Percentiles rank a stretch among this genome's conserved stretches.
phyloP scores from a whole-genome alignment of 2,797 vertebrate genomes.

The Microcaecilia unicolor region DNA sequence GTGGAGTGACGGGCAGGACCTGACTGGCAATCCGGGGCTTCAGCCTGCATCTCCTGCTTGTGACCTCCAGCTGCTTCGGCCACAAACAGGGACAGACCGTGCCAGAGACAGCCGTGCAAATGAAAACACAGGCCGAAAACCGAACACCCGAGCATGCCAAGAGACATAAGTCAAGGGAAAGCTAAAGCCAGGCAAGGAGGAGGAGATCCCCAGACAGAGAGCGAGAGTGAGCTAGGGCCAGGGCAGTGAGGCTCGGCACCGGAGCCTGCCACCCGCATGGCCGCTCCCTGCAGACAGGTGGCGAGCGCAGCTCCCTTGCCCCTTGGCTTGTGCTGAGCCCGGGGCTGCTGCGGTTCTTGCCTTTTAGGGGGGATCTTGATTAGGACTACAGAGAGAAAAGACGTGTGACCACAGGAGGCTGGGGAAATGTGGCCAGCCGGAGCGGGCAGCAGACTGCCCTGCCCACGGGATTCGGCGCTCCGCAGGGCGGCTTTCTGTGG shows the following conservation, averaged over 20 bases:
- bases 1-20: no score
- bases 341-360: neutral
- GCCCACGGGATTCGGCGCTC: conserved; percentile 83
- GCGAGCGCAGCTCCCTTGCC: conserved; percentile 2
- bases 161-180: neutral
- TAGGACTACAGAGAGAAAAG: conserved; percentile 1
- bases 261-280: conserved; percentile 22
- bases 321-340: neutral
- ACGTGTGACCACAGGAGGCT: conserved; percentile 9
- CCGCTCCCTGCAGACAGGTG: neutral
- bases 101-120: neutral
- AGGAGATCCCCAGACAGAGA: neutral
- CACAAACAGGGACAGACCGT: neutral
- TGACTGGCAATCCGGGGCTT: neutral
- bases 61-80: neutral
- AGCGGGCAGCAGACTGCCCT: conserved; percentile 67
- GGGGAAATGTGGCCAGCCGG: conserved; percentile 85
- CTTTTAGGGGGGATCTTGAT: neutral
- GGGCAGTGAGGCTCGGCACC: neutral
- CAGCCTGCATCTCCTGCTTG: neutral
- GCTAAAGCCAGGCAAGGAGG: no score
- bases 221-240: neutral
- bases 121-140: no score
- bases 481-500: conserved; percentile 80
- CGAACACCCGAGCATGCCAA: no score